These are phyloP conservation scores for Myopa tessellatipennis DNA, from an alignment of 2,888 invertebrate species.

Conservation along the genomic window DNA sequence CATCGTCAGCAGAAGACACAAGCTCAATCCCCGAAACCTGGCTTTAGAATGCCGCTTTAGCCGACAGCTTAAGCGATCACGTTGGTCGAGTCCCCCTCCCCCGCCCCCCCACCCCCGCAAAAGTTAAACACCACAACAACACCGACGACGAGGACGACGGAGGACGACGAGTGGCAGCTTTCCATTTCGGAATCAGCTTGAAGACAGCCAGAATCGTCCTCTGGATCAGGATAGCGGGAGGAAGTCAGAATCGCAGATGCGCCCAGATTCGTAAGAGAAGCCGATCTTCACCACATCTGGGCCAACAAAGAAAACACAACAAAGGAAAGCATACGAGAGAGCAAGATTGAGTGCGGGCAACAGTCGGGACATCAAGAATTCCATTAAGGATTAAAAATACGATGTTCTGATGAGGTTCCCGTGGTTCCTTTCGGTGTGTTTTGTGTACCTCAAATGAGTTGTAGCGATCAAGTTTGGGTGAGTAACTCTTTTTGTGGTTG, in stretches of 20 bases:
- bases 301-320: neutral
- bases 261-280: constrained; percentile 25
- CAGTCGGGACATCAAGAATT: constrained; percentile 39
- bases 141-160: neutral
- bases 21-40: neutral
- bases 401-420: constrained; percentile 10
- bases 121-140: constrained; percentile 8
- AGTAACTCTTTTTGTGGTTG: constrained; percentile 8
- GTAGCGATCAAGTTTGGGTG: neutral
- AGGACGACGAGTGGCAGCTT: constrained; percentile 34
- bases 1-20: neutral
- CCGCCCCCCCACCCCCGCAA: neutral
- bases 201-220: constrained; percentile 31
- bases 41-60: constrained; percentile 23
- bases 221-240: constrained; percentile 40
- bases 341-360: neutral
- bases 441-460: no score
- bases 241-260: constrained; percentile 38
- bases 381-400: constrained; percentile 51
- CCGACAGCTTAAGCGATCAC: constrained; percentile 28
- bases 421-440: neutral
- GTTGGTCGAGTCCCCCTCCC: neutral
- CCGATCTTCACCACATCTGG: neutral
- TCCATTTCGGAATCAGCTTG: constrained; percentile 41
- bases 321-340: neutral